Evolutionary conservation across 2,888 invertebrate genomes (phyloP).

Genomic region (Malthinus seriepunctatus): DNA sequence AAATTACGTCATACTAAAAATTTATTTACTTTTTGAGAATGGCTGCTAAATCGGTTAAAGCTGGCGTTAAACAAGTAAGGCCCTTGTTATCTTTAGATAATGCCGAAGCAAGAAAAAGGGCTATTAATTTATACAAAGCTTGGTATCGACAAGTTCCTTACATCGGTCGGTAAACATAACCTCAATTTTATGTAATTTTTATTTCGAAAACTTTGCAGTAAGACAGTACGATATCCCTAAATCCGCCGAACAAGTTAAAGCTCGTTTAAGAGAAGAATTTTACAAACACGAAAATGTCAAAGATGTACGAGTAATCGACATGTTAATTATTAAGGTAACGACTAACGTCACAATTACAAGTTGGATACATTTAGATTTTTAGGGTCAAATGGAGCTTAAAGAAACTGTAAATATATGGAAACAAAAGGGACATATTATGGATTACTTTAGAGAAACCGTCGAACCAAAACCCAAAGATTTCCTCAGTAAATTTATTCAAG

Average conservation of each 20-base stretch:
- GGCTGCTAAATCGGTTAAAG: conserved; percentile 57
- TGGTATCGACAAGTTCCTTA: conserved; percentile 93
- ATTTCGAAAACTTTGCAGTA: conserved; percentile 59
- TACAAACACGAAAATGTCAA: conserved; percentile 73
- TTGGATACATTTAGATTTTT: conserved; percentile 40
- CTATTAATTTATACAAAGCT: conserved; percentile 86
- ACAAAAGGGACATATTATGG: conserved; percentile 86
- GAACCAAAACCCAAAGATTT: conserved; percentile 90
- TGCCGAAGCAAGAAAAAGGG: conserved; percentile 80
- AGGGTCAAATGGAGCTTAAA: conserved; percentile 95
- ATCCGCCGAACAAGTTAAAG: conserved; percentile 67
- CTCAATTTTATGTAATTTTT: conserved; percentile 40
- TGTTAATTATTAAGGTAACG: conserved; percentile 87
- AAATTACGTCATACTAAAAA: too few relatives aligned
- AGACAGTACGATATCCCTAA: conserved; percentile 83
- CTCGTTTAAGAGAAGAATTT: conserved; percentile 80
- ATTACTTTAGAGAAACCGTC: conserved; percentile 81
- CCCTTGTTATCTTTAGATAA: conserved; percentile 82
- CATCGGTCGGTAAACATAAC: conserved; percentile 67
- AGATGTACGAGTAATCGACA: conserved; percentile 88
- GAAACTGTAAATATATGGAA: conserved; percentile 88
- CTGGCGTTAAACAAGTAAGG: conserved; percentile 70
- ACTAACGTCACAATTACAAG: not conserved
- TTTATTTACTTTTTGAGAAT: conserved; percentile 39
- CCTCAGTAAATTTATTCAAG: conserved; percentile 84